These are phyloP conservation scores for Fragum sueziense DNA, from an alignment of 2,888 invertebrate genomes.

Conservation along the genomic window DNA sequence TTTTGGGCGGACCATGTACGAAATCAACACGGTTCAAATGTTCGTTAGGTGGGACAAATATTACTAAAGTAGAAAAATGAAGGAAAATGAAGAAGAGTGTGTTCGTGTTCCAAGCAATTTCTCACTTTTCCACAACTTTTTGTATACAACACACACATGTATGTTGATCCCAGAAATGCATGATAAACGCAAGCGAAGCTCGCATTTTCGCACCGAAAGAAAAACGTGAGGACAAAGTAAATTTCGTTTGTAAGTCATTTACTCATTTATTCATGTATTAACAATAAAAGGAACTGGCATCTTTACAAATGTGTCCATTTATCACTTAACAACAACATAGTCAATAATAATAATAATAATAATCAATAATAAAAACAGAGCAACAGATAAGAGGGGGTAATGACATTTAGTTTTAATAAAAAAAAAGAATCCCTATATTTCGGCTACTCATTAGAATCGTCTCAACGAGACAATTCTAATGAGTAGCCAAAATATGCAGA, in stretches of 20 bases:
- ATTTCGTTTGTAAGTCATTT: constrained; percentile 18
- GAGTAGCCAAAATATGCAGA: too few relatives aligned
- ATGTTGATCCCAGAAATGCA: too few relatives aligned
- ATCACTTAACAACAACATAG: constrained; percentile 23
- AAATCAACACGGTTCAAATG: too few relatives aligned
- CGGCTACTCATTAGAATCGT: too few relatives aligned
- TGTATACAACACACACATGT: background rate
- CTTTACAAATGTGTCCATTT: constrained; percentile 10
- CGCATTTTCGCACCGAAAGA: too few relatives aligned
- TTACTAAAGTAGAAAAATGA: background rate
- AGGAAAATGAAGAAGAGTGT: background rate
- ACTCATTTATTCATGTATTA: constrained; percentile 10
- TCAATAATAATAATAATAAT: constrained; percentile 9
- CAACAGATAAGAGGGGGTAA: too few relatives aligned
- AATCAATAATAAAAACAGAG: constrained; percentile 6
- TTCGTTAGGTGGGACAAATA: too few relatives aligned
- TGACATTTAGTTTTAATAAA: too few relatives aligned
- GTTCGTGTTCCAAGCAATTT: background rate
- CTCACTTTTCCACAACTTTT: background rate
- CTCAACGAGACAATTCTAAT: too few relatives aligned
- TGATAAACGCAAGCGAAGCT: too few relatives aligned
- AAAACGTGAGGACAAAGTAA: background rate
- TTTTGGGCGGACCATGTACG: too few relatives aligned
- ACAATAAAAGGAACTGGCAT: constrained; percentile 12
- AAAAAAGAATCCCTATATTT: too few relatives aligned